Evolutionary conservation across 2,888 invertebrate genomes (phyloP), one percentile per base, ranked within the genome.

Genomic region (Aspidiotus rigidus): DNA sequence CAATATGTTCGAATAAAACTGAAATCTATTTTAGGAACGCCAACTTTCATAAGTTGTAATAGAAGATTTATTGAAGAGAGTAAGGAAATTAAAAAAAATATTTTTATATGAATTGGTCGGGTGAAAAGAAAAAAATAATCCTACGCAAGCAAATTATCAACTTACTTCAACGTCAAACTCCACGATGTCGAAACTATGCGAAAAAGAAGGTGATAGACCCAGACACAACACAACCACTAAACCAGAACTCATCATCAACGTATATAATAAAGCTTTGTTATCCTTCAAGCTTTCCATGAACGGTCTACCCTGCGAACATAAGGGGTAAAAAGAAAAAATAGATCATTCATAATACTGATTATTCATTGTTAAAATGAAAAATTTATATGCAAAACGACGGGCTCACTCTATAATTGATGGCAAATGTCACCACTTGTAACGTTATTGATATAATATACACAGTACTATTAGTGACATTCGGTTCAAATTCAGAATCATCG

Each of bases 381-480:
- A 9, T 28, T 39, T 39, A 59, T 28, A 28, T 13, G 28, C 7
- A 1, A 39, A 40, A 64, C 28, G 8, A 59, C 11, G 1, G 28
- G 75, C 78, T 79, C 80, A 97, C 97, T 84, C 96, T 88, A 78
- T 99, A 99, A 80, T 99, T 99, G 71, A 99, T 94, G 70, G 96
- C 97, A 80, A 99, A 99, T 11, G 99, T 99, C 1, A 95, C 93
- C 73, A 99, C 88, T 82, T 99, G 99, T 72, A 99, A 81, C 15
- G 96, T 89, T 87, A 98, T 89, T 1, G 97, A 96, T 75, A 99
- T 95, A 71, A 99, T 91, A 78, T 99, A 99, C 13, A 99, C 97
- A 0, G 97, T 96, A 76, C 96, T 95, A 79, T 99, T 99, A 54
- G 99, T 84, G 71, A 99, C 83, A 77, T 91, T 95, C 7, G 98